phyloP scores from a whole-genome alignment of 2,797 vertebrate genomes.

The Sebastes jordani region DNA sequence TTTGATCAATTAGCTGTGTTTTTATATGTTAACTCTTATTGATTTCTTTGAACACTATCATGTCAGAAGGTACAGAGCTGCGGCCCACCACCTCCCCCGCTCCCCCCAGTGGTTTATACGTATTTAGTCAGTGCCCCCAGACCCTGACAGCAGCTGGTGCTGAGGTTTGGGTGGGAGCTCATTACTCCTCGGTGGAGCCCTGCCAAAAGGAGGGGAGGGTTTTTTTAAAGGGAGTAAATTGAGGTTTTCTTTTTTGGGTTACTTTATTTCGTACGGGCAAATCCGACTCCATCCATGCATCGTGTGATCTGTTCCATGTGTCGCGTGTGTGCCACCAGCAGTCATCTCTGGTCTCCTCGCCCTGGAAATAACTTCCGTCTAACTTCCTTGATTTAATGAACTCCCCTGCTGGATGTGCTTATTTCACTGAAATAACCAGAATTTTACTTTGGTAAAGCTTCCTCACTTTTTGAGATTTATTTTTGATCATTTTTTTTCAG shows the following conservation, averaged over 20 bases:
- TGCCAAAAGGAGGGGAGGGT: conserved; percentile 69
- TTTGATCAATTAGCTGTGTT: conserved; percentile 24
- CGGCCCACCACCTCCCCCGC: conserved; percentile 40
- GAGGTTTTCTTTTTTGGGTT: conserved; percentile 80
- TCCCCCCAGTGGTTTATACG: conserved; percentile 41
- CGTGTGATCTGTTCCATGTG: conserved; percentile 81
- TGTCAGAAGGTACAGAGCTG: conserved; percentile 22
- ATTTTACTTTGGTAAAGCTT: neutral
- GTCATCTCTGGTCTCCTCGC: conserved; percentile 46
- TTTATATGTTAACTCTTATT: conserved; percentile 27
- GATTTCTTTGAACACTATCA: conserved; percentile 26
- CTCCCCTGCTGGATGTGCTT: conserved; percentile 20
- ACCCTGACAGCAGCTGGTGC: conserved; percentile 79
- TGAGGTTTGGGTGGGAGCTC: conserved; percentile 80
- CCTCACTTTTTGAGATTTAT: neutral
- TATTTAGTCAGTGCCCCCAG: conserved; percentile 73
- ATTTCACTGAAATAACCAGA: conserved; percentile 22
- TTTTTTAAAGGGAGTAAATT: conserved; percentile 79
- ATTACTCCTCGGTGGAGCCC: conserved; percentile 75
- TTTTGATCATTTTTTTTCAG: neutral
- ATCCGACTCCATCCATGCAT: conserved; percentile 67
- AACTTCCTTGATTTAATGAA: conserved; percentile 50
- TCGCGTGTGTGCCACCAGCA: conserved; percentile 69
- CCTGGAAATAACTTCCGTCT: conserved; percentile 66
- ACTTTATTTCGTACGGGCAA: conserved; percentile 77